Conservation (phyloP, 2,888 invertebrate species). For the Herminia tarsipennalis region DNA sequence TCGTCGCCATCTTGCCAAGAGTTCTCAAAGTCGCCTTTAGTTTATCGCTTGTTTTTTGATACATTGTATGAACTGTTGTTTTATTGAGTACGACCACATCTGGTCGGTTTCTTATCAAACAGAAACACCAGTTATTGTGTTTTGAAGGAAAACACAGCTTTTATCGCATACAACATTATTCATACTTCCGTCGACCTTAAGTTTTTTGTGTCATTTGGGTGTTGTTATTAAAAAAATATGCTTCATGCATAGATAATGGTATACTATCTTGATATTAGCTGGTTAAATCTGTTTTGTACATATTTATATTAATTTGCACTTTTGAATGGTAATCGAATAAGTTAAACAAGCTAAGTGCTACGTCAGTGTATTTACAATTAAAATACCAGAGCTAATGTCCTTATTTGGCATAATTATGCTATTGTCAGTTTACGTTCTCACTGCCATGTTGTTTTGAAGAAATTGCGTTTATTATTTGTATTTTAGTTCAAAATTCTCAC, state of each 20-base stretch:
- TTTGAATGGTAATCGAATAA: too few species aligned
- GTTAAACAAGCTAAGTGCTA: too few species aligned
- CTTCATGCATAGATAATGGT: neutral
- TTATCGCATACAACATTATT: conserved; percentile 68
- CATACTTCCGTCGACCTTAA: conserved; percentile 77
- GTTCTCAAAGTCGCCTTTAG: conserved; percentile 6
- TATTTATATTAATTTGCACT: too few species aligned
- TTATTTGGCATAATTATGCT: too few species aligned
- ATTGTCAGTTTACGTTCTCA: too few species aligned
- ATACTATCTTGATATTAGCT: neutral
- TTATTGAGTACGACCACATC: conserved; percentile 63
- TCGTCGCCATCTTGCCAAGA: too few species aligned
- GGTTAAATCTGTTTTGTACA: too few species aligned
- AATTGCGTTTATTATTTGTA: too few species aligned
- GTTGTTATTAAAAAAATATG: neutral
- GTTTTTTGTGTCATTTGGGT: conserved; percentile 55
- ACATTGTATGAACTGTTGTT: conserved; percentile 26
- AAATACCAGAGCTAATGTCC: too few species aligned
- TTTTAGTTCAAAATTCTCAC: too few species aligned
- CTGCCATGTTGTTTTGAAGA: too few species aligned
- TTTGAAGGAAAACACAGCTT: conserved; percentile 72
- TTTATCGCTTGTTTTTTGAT: conserved; percentile 40
- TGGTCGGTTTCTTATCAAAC: conserved; percentile 75
- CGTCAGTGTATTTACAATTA: too few species aligned
- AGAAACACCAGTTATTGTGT: conserved; percentile 70